Evolutionary conservation across 2,797 vertebrate species (phyloP), one percentile per base, ranked within the genome.

Genomic region (Sebastes iracundus): DNA sequence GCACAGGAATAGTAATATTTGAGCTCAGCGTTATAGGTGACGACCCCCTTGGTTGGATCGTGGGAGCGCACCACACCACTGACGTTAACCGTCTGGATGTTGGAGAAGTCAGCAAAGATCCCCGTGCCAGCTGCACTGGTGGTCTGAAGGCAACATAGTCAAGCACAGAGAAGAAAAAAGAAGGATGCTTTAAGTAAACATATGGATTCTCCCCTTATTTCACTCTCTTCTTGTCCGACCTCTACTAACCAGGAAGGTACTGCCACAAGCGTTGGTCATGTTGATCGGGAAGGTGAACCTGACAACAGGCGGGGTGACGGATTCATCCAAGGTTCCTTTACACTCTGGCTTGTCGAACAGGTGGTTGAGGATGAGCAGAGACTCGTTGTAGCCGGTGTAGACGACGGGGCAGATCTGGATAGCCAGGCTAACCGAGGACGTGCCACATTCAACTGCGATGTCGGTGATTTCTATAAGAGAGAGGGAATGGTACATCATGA

Each of bases 361-460:
- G 11, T 83, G 22, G 77, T 96, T 96, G 75, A 95, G 84, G 53
- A 87, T 84, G 56, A 96, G 91, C 27, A 89, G 77, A 20, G 90
- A 88, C 73, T 95, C 93, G 3, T 95, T 96, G 91, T 95, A 95
- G 80, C 95, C 95, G 1, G 90, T 52, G 49, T 52, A 52, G 8
- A 52, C 6, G 20, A 52, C 49, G 13, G 49, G 49, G 49, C 49
- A 52, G 20, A 52, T n/a, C 13, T 20, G 49, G 49, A 52, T 52
- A n/a, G 49, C 49, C 49, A 52, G 49, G 20, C 49, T 9, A 10
- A 52, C 20, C 4, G 49, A 20, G 53, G 90, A 79, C 2, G 94
- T 94, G 58, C 95, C 95, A 66, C 95, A 96, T 6, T 87, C 69
- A 60, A 95, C 95, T 4, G 79, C 75, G 52, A 96, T 96, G 83